Evolutionary conservation across 2,113 vertebrate species (phyloP).

Genomic region (Equus quagga): DNA sequence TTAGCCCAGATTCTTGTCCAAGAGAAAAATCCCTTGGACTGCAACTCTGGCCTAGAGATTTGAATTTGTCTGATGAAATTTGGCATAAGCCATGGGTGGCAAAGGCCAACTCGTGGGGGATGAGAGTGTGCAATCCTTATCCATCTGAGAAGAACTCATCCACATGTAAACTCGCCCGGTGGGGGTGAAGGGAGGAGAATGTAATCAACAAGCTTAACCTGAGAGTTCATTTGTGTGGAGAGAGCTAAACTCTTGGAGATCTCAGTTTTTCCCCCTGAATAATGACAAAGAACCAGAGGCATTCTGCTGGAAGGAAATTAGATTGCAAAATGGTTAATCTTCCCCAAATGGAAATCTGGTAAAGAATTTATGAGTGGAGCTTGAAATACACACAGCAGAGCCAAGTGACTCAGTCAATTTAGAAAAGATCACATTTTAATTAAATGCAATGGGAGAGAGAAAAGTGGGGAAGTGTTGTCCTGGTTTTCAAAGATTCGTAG

Average conservation of each 20-base stretch:
- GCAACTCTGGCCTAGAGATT: constrained; percentile 56
- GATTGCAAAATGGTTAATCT: constrained; percentile 66
- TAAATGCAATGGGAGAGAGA: constrained; percentile 66
- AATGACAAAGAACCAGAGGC: constrained; percentile 72
- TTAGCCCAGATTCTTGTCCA: constrained; percentile 20
- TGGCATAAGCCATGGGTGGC: constrained; percentile 64
- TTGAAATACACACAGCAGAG: constrained; percentile 47
- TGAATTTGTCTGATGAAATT: constrained; percentile 74
- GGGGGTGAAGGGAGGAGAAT: constrained; percentile 6
- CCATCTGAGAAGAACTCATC: constrained; percentile 71
- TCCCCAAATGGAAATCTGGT: constrained; percentile 3
- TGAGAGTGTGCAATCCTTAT: constrained; percentile 51
- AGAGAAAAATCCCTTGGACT: constrained; percentile 52
- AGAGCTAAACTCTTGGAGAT: constrained; percentile 62
- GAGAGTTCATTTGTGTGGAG: constrained; percentile 65
- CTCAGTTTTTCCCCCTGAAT: constrained; percentile 53
- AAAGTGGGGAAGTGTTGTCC: constrained; percentile 13
- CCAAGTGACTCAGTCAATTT: constrained; percentile 67
- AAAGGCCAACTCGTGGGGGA: constrained; percentile 47
- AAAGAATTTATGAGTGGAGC: constrained; percentile 13
- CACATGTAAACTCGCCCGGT: constrained; percentile 67
- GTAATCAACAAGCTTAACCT: constrained; percentile 74
- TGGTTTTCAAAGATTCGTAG: not conserved
- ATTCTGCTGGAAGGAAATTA: constrained; percentile 76
- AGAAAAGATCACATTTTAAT: constrained; percentile 76